These are phyloP conservation scores for Ambastaia sidthimunki DNA, from an alignment of 2,797 vertebrate species.

Conservation along the genomic window DNA sequence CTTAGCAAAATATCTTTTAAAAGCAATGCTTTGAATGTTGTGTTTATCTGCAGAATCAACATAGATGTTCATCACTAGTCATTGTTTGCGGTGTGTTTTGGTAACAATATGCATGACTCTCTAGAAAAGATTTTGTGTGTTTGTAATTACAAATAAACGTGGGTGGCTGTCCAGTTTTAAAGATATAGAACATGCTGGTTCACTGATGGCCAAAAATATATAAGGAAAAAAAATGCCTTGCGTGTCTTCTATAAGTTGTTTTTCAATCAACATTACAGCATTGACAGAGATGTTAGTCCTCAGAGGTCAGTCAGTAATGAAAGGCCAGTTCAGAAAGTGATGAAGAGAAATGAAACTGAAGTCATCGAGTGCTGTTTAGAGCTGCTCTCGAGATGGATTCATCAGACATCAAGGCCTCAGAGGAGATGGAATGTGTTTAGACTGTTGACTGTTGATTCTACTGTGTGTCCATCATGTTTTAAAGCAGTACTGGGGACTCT, in stretches of 20 bases:
- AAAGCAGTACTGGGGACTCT: neutral
- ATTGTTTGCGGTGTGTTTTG: slow-evolving; percentile 24
- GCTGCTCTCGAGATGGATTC: neutral
- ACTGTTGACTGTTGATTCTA: neutral
- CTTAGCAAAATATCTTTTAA: slow-evolving; percentile 27
- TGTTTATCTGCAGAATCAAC: slow-evolving; percentile 7
- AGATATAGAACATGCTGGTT: slow-evolving; percentile 17
- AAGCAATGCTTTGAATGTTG: slow-evolving; percentile 2
- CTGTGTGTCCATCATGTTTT: neutral
- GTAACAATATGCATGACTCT: slow-evolving; percentile 45
- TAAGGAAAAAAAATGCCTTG: neutral
- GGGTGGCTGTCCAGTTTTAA: slow-evolving; percentile 3
- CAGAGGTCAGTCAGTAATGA: neutral
- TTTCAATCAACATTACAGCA: neutral
- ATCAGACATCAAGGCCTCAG: neutral
- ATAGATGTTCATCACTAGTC: neutral
- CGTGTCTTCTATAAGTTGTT: neutral
- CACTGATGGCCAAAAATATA: neutral
- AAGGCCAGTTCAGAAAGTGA: neutral
- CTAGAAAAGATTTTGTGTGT: slow-evolving; percentile 7
- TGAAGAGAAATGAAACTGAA: neutral
- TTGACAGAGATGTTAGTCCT: neutral
- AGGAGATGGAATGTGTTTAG: slow-evolving; percentile 5
- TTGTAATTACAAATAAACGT: slow-evolving; percentile 12
- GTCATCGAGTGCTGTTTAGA: neutral